Percentiles rank a stretch among this genome's conserved stretches.
Conservation (phyloP, 2,113 vertebrate species). For the Pedionomus torquatus region DNA sequence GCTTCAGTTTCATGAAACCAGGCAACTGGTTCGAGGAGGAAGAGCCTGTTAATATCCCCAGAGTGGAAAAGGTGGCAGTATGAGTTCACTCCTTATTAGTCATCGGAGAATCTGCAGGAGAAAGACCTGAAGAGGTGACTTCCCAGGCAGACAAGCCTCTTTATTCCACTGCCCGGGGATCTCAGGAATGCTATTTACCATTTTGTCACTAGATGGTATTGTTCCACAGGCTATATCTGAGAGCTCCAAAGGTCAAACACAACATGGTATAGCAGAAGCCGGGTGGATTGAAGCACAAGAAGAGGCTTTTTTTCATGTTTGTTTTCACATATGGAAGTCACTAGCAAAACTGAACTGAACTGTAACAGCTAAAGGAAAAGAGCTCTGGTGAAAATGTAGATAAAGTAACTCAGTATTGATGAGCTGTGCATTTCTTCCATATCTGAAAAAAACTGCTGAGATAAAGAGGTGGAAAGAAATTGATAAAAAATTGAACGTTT, state of each 20-base stretch:
- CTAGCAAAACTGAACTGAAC: neutral
- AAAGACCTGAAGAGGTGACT: conserved; percentile 8
- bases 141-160: neutral
- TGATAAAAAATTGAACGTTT: neutral
- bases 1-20: neutral
- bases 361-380: neutral
- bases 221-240: conserved; percentile 58
- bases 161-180: neutral
- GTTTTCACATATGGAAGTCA: neutral
- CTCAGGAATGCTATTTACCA: conserved; percentile 60
- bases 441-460: neutral
- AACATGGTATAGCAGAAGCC: neutral
- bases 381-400: neutral
- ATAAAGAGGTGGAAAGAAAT: neutral
- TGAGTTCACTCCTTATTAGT: neutral
- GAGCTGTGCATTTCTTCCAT: neutral
- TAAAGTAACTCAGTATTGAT: neutral
- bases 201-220: conserved; percentile 66
- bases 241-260: conserved; percentile 5
- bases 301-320: neutral
- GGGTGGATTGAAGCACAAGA: neutral
- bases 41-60: neutral
- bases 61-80: neutral
- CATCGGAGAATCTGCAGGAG: neutral
- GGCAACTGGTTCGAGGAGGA: neutral